Evolutionary conservation across 2,888 invertebrate species (phyloP).

Genomic region (Xanthorhoe spadicearia): DNA sequence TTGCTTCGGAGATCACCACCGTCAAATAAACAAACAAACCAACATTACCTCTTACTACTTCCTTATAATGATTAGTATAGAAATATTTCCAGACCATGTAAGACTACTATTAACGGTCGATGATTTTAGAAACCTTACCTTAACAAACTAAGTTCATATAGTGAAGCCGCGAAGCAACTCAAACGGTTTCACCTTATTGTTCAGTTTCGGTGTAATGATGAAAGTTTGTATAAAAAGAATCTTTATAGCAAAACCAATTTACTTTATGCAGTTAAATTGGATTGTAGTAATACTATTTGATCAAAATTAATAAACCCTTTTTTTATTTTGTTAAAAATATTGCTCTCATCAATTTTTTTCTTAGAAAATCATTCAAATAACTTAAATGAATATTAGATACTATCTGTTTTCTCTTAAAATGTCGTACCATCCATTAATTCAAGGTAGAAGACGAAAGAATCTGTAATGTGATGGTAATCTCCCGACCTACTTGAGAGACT

Average conservation of each 20-base stretch:
- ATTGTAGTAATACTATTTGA: no score
- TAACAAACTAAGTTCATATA: conserved; percentile 26
- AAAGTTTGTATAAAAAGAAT: conserved; percentile 32
- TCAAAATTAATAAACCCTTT: no score
- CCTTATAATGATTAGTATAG: no score
- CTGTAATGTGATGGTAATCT: conserved; percentile 22
- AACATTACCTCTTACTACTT: no score
- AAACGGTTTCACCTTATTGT: conserved; percentile 34
- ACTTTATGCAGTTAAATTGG: conserved; percentile 3
- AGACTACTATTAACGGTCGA: background rate
- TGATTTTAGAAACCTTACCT: background rate
- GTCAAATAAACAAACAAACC: no score
- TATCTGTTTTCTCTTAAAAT: no score
- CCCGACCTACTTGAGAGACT: conserved; percentile 8
- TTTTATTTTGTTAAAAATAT: no score
- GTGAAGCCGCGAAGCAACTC: conserved; percentile 22
- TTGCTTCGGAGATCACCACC: no score
- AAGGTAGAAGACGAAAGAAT: background rate
- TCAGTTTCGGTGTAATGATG: conserved; percentile 33
- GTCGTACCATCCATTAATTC: background rate
- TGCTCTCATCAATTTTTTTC: no score
- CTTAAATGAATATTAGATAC: no score
- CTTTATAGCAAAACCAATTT: conserved; percentile 24
- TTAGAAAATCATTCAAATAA: background rate
- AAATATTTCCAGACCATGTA: background rate